phyloP scores from a whole-genome alignment of 2,888 invertebrate species.

The Osedax fenrisi region DNA sequence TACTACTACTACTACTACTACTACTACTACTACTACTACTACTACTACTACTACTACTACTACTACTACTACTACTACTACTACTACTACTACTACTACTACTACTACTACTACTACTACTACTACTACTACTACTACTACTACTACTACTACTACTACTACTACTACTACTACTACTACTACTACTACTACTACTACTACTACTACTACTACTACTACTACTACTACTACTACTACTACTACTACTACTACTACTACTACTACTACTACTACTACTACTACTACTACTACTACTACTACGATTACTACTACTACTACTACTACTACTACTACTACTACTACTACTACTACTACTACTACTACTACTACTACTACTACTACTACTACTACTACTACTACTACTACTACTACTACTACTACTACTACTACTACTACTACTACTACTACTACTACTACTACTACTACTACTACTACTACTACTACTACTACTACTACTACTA shows the following conservation, averaged over 20 bases:
- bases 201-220: not conserved
- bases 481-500: slow-evolving; percentile 28
- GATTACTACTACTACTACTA: slow-evolving; percentile 1
- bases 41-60: slow-evolving; percentile 18
- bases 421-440: slow-evolving; percentile 31
- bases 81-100: slow-evolving; percentile 30
- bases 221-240: slow-evolving; percentile 9
- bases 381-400: slow-evolving; percentile 31
- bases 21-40: slow-evolving; percentile 29
- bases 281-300: not conserved
- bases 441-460: slow-evolving; percentile 31
- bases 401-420: slow-evolving; percentile 32
- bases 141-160: not conserved
- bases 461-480: slow-evolving; percentile 30
- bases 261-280: slow-evolving; percentile 9
- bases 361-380: slow-evolving; percentile 30
- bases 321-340: slow-evolving; percentile 14
- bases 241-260: not conserved
- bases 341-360: slow-evolving; percentile 21
- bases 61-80: slow-evolving; percentile 21
- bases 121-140: not conserved
- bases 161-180: not conserved
- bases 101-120: not conserved
- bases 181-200: not conserved
- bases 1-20: slow-evolving; percentile 26